Base-by-base conservation (phyloP, 2,113 vertebrate genomes). In the Chaetops frenatus region DNA sequence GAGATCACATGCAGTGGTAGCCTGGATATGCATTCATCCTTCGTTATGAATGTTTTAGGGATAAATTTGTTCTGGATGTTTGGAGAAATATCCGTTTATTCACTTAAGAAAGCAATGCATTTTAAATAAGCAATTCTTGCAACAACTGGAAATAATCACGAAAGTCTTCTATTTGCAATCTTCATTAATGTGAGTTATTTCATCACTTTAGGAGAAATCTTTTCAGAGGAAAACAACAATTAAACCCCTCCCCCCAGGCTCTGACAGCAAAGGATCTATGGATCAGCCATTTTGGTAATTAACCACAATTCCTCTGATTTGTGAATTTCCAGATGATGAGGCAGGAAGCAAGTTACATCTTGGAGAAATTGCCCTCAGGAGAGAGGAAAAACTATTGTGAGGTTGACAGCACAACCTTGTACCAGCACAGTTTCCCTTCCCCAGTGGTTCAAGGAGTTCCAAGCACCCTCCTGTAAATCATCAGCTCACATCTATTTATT, bases 401-500 rank as follows among this genome's bases (percentile, higher is more conserved):
- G 93, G 97, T 95, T 97, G 97, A 97, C 95, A 96, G 95, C 91
- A 88, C 94, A 97, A 94, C 89, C 95, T 97, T 94, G 93, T 94
- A 94, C 88, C 45, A 1, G 91, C 88, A 74, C 81, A 15, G 56
- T 91, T 96, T 98, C 91, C 96, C 94, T 96, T 96, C 95, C 94
- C 97, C 79, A 82, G 95, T 84, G 92, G 97, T 96, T 98, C 96
- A 97, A 97, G 97, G 97, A 97, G 95, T 98, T 98, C 95, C 95
- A 96, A 97, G 91, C 97, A 97, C 92, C 96, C 92, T 98, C 97
- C 97, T 97, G 97, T 98, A 98, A 98, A 98, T 98, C 97, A 97
- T 98, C 97, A 92, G 95, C 97, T 97, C 95, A 96, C 95, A 96
- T 97, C 96, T 98, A 98, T 98, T 98, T 98, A 98, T 98, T 97